These are phyloP conservation scores for Microtus pennsylvanicus DNA, from an alignment of 2,113 vertebrate species.

Conservation along the genomic window DNA sequence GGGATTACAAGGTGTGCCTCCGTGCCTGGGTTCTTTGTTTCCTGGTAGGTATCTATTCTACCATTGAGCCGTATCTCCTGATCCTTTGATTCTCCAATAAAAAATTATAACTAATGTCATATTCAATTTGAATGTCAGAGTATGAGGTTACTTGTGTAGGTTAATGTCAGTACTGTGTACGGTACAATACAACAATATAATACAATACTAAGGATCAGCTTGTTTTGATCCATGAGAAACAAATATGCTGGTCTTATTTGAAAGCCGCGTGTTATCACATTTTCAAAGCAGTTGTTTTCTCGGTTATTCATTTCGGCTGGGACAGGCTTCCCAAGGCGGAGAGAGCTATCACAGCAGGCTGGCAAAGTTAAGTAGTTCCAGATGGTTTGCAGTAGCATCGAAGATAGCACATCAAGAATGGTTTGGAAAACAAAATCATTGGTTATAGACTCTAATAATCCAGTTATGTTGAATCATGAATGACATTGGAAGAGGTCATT, in stretches of 20 bases:
- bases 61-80: neutral
- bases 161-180: constrained; percentile 18
- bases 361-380: constrained; percentile 71
- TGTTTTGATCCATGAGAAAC: constrained; percentile 53
- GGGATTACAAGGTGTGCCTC: neutral
- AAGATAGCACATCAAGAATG: constrained; percentile 70
- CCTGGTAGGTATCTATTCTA: neutral
- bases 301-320: constrained; percentile 61
- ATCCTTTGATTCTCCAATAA: constrained; percentile 43
- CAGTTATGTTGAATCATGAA: constrained; percentile 52
- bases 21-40: neutral
- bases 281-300: constrained; percentile 67
- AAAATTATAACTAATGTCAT: constrained; percentile 33
- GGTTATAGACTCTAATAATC: constrained; percentile 66
- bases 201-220: constrained; percentile 20
- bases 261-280: constrained; percentile 36
- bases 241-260: constrained; percentile 54
- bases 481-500: constrained; percentile 56
- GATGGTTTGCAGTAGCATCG: constrained; percentile 67
- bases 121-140: constrained; percentile 6
- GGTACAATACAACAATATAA: neutral
- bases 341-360: constrained; percentile 54
- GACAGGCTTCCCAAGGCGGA: constrained; percentile 53
- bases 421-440: constrained; percentile 68
- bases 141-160: constrained; percentile 5